Base-by-base conservation (phyloP, 2,113 vertebrate species). In the Romanogobio albipinnatus region DNA sequence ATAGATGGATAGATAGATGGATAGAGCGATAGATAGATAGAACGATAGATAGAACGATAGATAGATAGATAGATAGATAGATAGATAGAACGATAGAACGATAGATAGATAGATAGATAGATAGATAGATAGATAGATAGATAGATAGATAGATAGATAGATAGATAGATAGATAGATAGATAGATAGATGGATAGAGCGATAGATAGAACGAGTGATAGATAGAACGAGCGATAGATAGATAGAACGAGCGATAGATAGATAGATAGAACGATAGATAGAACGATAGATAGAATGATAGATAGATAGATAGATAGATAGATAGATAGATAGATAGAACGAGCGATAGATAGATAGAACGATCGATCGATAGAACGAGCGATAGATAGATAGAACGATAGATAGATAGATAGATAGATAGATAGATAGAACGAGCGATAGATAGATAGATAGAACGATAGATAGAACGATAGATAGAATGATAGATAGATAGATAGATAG, bases 401-500 rank as follows among this genome's bases (percentile, higher is more conserved):
- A n/a, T 9, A 9, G 22, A 59, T 1, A 19, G 17, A 56, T 5
- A 7, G 53, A 56, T 56, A 19, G 53, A 19, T 53, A 5, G 0
- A 59, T 53, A 53, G 51, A 53, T 2, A 10, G n/a, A n/a, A n/a
- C n/a, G n/a, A n/a, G n/a, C n/a, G 49, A 15, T 4, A 4, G 49
- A 51, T 51, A 15, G 49, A 15, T 14, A 0, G 13, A 51, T 14
- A 13, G n/a, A n/a, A n/a, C n/a, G 11, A 51, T 0, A 51, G 49
- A 15, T 15, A 51, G 49, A n/a, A n/a, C n/a, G n/a, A n/a, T n/a
- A n/a, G n/a, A n/a, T n/a, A n/a, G n/a, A n/a, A n/a, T n/a, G n/a
- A n/a, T 7, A 10, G 6, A 2, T 33, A n/a, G n/a, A n/a, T n/a
- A n/a, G n/a, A 33, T 9, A 45, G 43, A 9, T 0, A 0, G 0